Evolutionary conservation across 2,113 vertebrate species (phyloP).

Genomic region (Amblyopsis rosae): DNA sequence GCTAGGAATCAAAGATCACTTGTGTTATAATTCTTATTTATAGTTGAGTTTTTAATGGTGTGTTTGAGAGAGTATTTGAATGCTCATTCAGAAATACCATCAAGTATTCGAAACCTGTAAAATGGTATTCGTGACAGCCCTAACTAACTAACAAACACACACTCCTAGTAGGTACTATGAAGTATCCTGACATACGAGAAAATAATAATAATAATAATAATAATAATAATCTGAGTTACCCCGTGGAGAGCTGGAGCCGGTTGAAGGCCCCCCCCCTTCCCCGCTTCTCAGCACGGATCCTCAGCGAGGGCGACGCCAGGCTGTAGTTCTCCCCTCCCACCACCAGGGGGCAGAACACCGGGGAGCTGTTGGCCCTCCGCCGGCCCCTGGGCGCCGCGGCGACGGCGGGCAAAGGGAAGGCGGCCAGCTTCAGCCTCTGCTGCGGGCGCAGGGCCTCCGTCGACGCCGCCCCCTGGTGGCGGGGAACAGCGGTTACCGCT

Average conservation of each 20-base stretch:
- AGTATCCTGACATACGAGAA: too few species aligned
- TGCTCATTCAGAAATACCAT: too few species aligned
- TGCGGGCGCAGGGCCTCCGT: conserved; percentile 50
- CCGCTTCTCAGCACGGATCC: conserved; percentile 52
- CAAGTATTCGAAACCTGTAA: too few species aligned
- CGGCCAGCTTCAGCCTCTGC: conserved; percentile 36
- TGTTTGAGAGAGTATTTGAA: too few species aligned
- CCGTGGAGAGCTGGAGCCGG: conserved; percentile 55
- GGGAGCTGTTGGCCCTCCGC: conserved; percentile 64
- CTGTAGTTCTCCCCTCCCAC: conserved; percentile 74
- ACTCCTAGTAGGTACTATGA: too few species aligned
- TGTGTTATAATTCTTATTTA: too few species aligned
- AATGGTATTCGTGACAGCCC: too few species aligned
- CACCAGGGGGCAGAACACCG: conserved; percentile 65
- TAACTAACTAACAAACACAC: too few species aligned
- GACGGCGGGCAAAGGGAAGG: background rate
- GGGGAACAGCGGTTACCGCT: conserved; percentile 15
- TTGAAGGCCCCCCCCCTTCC: conserved; percentile 49
- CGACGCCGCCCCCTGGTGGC: conserved; percentile 40
- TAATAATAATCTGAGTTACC: conserved; percentile 40
- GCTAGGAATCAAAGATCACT: too few species aligned
- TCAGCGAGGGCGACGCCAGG: conserved; percentile 63
- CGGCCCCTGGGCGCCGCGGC: conserved; percentile 53
- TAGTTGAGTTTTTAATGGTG: too few species aligned
- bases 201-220: too few species aligned